Evolutionary conservation across 2,888 invertebrate species (phyloP).

Genomic region (Molorchus minor): DNA sequence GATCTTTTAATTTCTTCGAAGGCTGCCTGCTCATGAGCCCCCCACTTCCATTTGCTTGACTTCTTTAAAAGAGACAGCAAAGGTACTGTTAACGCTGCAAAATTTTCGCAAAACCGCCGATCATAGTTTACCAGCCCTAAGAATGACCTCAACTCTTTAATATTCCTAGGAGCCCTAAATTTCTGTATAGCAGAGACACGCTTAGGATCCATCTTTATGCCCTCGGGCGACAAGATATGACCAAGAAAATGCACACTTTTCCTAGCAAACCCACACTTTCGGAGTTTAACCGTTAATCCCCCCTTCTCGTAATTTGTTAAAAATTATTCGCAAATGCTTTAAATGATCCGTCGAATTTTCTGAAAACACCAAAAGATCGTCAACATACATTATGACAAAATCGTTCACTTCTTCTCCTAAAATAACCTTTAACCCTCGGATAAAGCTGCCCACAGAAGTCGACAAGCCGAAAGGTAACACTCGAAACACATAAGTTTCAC

Average conservation of each 20-base stretch:
- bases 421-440: slow-evolving; percentile 8
- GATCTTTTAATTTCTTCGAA: not conserved
- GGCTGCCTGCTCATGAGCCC: not conserved
- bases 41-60: not conserved
- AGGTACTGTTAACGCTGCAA: slow-evolving; percentile 9
- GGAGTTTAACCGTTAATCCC: not conserved
- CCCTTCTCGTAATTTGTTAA: not conserved
- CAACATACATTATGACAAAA: slow-evolving; percentile 10
- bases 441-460: slow-evolving; percentile 21
- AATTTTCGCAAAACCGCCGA: slow-evolving; percentile 16
- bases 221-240: not conserved
- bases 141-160: slow-evolving; percentile 22
- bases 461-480: slow-evolving; percentile 13
- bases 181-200: slow-evolving; percentile 20
- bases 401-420: not conserved
- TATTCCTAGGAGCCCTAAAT: slow-evolving; percentile 22
- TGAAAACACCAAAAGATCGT: slow-evolving; percentile 19
- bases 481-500: slow-evolving; percentile 13
- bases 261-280: not conserved
- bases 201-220: slow-evolving; percentile 17
- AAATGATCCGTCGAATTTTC: slow-evolving; percentile 3
- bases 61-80: not conserved
- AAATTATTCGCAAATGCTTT: not conserved
- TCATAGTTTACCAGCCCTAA: slow-evolving; percentile 25
- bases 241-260: not conserved